Percentiles rank a stretch among this genome's conserved stretches.
These are phyloP conservation scores for Nasua narica DNA, from an alignment of 2,797 vertebrate genomes.

Conservation along the genomic window DNA sequence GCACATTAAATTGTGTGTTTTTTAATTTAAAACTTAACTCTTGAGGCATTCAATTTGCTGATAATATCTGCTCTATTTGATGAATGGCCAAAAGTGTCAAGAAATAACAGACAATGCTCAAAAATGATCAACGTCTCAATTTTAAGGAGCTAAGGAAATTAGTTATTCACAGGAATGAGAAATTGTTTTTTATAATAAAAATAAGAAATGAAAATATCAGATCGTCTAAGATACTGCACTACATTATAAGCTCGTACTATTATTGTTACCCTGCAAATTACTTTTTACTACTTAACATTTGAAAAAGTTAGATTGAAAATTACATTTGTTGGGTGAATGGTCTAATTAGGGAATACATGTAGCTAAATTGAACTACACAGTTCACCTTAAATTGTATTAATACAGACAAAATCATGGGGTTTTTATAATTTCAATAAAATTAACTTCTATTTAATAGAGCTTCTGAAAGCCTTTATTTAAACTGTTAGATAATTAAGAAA, in stretches of 20 bases:
- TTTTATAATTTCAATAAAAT: neutral
- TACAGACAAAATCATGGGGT: neutral
- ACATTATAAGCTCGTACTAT: neutral
- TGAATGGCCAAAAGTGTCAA: neutral
- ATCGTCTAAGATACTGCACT: neutral
- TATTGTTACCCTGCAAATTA: neutral
- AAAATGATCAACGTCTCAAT: neutral
- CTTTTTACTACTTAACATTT: neutral
- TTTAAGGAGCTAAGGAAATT: neutral
- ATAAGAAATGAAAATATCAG: neutral
- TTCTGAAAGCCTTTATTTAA: too few relatives aligned
- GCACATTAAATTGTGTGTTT: neutral
- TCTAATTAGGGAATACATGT: neutral
- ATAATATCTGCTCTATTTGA: neutral
- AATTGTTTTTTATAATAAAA: neutral
- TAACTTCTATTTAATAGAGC: neutral
- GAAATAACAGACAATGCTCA: neutral
- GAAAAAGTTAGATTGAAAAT: neutral
- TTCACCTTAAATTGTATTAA: neutral
- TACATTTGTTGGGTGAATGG: neutral
- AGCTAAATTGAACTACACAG: neutral
- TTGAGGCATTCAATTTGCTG: neutral
- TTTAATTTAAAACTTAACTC: neutral
- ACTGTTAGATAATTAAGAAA: neutral
- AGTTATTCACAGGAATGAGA: neutral